Evolutionary conservation across 2,113 vertebrate species (phyloP).

Genomic region (Coptodon bakossiorum): DNA sequence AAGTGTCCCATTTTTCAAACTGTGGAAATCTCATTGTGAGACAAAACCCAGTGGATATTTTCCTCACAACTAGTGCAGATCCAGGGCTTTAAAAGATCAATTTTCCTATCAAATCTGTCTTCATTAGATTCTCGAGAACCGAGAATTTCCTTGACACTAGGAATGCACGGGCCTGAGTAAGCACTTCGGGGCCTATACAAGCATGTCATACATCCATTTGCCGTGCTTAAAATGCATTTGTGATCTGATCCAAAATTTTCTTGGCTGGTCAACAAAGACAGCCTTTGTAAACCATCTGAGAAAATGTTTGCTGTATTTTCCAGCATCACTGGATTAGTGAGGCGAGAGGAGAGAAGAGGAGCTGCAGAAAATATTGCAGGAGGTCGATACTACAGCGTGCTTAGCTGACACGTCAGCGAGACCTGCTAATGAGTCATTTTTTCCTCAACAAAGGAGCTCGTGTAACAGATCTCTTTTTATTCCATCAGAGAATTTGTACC

Average conservation of each 20-base stretch:
- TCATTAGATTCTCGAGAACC: neutral
- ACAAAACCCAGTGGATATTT: slow-evolving; percentile 3
- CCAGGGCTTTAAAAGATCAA: neutral
- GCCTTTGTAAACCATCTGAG: slow-evolving; percentile 46
- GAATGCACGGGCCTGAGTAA: slow-evolving; percentile 4
- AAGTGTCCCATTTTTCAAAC: slow-evolving; percentile 11
- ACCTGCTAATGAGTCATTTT: neutral
- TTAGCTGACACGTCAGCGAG: neutral
- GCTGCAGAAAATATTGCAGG: slow-evolving; percentile 2
- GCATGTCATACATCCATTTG: slow-evolving; percentile 37
- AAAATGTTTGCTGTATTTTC: slow-evolving; percentile 53
- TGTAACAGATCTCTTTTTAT: neutral
- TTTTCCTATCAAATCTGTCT: slow-evolving; percentile 38
- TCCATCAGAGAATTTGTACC: neutral
- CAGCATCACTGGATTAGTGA: slow-evolving; percentile 24
- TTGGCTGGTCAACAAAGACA: slow-evolving; percentile 47
- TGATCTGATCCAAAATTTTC: slow-evolving; percentile 32
- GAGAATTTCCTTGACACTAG: slow-evolving; percentile 4
- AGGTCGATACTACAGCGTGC: neutral
- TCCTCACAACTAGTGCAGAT: neutral
- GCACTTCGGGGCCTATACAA: slow-evolving; percentile 22
- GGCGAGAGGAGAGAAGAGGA: slow-evolving; percentile 1
- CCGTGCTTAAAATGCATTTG: slow-evolving; percentile 32
- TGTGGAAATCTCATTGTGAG: slow-evolving; percentile 4
- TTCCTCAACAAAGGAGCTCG: neutral